Base-by-base conservation (phyloP, 53 echinoderm and acorn worm species). In the Luidia sarsii region DNA sequence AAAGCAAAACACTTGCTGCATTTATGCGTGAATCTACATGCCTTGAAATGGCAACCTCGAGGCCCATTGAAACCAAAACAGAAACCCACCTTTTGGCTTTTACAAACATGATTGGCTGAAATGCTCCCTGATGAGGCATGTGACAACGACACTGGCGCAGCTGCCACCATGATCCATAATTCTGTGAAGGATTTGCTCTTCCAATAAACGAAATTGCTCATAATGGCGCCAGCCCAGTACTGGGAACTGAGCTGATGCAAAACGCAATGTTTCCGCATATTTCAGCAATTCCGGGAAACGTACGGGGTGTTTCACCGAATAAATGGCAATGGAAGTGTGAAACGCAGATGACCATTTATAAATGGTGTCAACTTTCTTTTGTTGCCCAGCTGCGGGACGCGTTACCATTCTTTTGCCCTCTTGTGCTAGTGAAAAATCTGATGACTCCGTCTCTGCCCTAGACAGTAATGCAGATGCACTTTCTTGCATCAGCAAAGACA, bases 301-400 rank as follows among this genome's bases (percentile, higher is more conserved):
- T 1, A 23, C 22, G 4, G 75, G 55, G 54, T 85, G 75, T 28
- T 56, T 65, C 49, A 52, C 56, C 5, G 64, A 13, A 75, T 65
- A 75, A 31, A 85, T 51, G 19, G 63, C 54, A 39, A 56, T 54
- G 20, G 46, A 75, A 1, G 66, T 60, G 13, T 51, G 50, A 66
- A 75, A 85, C 1, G 85, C 85, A 16, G 61, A 46, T 8, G 72
- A 70, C 81, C 81, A 81, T 51, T 32, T 49, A 16, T 71, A 71
- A 49, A 71, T 71, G 19, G 50, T 54, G 41, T 31, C 36, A 39
- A 85, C 56, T 0, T 31, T 36, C 22, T 39, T 59, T 19, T n/a
- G 4, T 0, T 29, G 8, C 23, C 39, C 9, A 22, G 57, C 30
- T 61, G 63, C 46, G 4, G 34, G 79, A 21, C 49, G 45, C 39